Evolutionary conservation across 2,113 vertebrate genomes (phyloP), one percentile per base, ranked within the genome.

Genomic region (Bos indicus): DNA sequence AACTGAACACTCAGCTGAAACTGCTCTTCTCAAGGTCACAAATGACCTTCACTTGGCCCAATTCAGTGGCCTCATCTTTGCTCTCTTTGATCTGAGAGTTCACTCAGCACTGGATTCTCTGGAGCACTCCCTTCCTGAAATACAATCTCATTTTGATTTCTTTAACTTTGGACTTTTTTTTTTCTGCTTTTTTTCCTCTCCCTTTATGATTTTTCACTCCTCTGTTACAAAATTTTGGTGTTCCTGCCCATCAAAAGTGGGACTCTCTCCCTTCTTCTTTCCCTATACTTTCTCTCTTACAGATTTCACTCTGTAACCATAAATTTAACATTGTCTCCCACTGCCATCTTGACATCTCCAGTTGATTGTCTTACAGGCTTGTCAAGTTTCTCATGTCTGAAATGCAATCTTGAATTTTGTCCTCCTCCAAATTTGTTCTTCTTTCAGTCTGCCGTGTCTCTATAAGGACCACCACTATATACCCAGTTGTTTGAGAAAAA

Each of bases 171-270:
- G 43, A 51, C 10, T 56, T 51, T 77, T 19, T 77, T 11, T 71
- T 67, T 67, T 5, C n/a, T 86, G 51, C 9, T 60, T 94, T 97
- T 26, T 59, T 91, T 51, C 56, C 80, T 67, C 48, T 85, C 56
- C 43, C 43, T 71, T 64, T 14, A 43, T 80, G 21, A 19, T 67
- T 88, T 95, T 85, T 96, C 40, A 82, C 12, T 59, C 26, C 6
- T 93, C 15, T 54, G 43, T 21, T 21, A 88, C 17, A 81, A 62
- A 33, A 21, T 59, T 14, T 51, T 96, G 43, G 8, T 81, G 36
- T 46, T 86, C 4, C 43, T 82, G 3, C 82, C 19, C 26, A 21
- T 36, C 91, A 46, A 93, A 87, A 4, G 25, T 48, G 26, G 57
- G 30, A 11, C 23, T 46, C 17, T 46, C 33, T 2, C 4, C 0